These are phyloP conservation scores for Phanerotoma sp. DNA, from an alignment of 2,888 invertebrate species.

Conservation along the genomic window DNA sequence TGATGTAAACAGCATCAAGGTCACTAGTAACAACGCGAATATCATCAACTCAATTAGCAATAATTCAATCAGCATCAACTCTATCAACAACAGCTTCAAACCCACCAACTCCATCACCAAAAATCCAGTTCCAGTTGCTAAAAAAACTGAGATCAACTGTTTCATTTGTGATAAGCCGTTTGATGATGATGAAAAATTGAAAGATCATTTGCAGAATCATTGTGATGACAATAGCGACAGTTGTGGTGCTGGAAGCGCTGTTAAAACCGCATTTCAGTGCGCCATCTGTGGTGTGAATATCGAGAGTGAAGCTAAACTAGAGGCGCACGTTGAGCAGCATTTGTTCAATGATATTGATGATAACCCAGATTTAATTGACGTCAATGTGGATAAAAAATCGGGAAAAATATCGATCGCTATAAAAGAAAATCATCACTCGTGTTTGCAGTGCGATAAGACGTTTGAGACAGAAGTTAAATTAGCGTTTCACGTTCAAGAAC, in stretches of 20 bases:
- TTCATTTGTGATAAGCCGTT: conserved; percentile 54
- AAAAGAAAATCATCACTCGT: no score
- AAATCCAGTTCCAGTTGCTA: no score
- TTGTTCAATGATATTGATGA: conserved; percentile 51
- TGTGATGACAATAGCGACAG: conserved; percentile 42
- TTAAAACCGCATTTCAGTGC: conserved; percentile 43
- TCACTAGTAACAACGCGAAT: no score
- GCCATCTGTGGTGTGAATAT: conserved; percentile 50
- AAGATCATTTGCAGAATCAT: conserved; percentile 53
- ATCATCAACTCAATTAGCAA: no score
- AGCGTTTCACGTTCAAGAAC: conserved; percentile 50
- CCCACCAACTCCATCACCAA: no score
- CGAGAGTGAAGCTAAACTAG: conserved; percentile 47
- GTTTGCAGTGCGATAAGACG: conserved; percentile 43
- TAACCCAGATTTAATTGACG: conserved; percentile 50
- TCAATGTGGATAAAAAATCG: conserved; percentile 23
- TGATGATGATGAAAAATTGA: conserved; percentile 48
- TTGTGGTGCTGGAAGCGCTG: conserved; percentile 26
- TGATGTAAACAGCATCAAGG: no score
- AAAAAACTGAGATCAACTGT: conserved; percentile 40
- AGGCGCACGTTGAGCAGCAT: conserved; percentile 50
- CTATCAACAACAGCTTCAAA: no score
- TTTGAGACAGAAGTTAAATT: conserved; percentile 47
- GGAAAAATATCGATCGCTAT: no score
- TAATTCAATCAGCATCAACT: no score